phyloP scores from a whole-genome alignment of 2,888 invertebrate species.

The Sepioteuthis lessoniana region DNA sequence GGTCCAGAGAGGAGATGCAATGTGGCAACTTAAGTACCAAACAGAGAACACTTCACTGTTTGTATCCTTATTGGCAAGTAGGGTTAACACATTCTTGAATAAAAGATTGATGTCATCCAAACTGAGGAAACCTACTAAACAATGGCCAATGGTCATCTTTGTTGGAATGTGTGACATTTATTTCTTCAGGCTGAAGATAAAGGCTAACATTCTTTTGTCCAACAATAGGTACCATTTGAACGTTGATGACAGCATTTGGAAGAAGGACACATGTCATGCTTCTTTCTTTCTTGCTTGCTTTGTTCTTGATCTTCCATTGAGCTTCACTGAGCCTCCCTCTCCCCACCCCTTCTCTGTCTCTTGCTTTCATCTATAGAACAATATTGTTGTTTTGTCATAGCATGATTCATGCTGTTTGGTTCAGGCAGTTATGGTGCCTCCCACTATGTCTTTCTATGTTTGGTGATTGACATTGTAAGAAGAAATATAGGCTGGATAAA shows the following conservation, averaged over 20 bases:
- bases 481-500: background rate
- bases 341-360: background rate
- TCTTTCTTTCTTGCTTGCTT: background rate
- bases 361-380: background rate
- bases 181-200: background rate
- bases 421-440: background rate
- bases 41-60: background rate
- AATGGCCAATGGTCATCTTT: conserved; percentile 33
- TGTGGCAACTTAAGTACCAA: background rate
- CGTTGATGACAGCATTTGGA: conserved; percentile 17
- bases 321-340: background rate
- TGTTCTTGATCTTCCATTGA: conserved; percentile 1
- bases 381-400: background rate
- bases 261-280: background rate
- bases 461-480: background rate
- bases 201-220: background rate
- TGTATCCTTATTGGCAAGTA: background rate
- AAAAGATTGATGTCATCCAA: conserved; percentile 33
- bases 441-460: background rate
- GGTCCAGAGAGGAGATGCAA: background rate
- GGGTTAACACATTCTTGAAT: conserved; percentile 4
- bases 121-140: background rate
- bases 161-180: conserved; percentile 11
- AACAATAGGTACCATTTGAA: background rate
- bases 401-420: conserved; percentile 7